Percentiles rank a stretch among this genome's conserved stretches.
These are phyloP conservation scores for Drosophila nigricruria DNA, from an alignment of 2,888 invertebrate genomes.

Conservation along the genomic window DNA sequence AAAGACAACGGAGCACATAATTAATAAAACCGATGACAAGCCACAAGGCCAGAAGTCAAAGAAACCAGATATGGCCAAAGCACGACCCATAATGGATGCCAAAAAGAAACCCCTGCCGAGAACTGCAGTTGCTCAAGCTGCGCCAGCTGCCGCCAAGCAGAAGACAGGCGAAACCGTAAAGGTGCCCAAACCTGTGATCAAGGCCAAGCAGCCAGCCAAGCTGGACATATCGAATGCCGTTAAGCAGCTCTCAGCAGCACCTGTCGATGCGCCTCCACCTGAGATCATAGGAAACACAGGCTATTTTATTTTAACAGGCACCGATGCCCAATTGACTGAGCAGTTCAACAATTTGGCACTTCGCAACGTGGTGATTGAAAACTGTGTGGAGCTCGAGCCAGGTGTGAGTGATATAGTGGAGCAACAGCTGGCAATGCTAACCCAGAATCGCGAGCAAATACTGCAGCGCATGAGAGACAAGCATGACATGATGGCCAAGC, in stretches of 20 bases:
- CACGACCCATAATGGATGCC: background rate
- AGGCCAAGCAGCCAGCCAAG: background rate
- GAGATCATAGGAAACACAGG: conserved; percentile 48
- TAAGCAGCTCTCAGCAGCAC: background rate
- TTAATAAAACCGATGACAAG: background rate
- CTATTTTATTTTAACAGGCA: conserved; percentile 59
- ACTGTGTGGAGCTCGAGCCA: conserved; percentile 16
- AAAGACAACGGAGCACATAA: background rate
- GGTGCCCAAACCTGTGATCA: background rate
- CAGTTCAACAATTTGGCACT: conserved; percentile 40
- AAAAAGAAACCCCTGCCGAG: background rate
- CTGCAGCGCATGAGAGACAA: conserved; percentile 45
- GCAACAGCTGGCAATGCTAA: conserved; percentile 45
- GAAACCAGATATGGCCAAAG: background rate
- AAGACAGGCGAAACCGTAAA: background rate
- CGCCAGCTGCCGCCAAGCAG: background rate
- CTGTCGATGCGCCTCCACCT: background rate
- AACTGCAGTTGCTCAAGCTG: too few relatives aligned
- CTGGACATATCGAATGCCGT: background rate
- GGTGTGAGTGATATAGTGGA: conserved; percentile 31
- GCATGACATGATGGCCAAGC: conserved; percentile 17
- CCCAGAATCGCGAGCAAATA: conserved; percentile 25
- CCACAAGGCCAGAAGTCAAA: background rate
- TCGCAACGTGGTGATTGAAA: conserved; percentile 15
- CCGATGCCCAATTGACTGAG: conserved; percentile 27